These are phyloP conservation scores for Sinocyclocheilus rhinocerous DNA, from an alignment of 2,113 vertebrate genomes.

Conservation along the genomic window DNA sequence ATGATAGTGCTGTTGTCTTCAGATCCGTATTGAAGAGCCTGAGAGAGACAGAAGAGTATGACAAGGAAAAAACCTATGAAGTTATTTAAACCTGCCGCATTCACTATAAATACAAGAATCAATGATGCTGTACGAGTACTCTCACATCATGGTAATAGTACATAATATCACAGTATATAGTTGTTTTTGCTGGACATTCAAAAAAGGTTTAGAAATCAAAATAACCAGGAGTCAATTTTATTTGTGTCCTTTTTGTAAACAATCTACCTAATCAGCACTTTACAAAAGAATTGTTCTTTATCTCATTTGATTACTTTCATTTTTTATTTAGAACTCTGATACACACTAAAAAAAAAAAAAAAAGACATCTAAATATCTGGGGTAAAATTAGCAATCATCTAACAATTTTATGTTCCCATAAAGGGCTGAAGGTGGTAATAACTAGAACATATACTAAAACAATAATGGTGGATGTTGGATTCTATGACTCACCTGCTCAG, in stretches of 20 bases:
- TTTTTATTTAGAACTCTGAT: neutral
- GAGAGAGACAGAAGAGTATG: slow-evolving; percentile 26
- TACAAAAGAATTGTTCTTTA: neutral
- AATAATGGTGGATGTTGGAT: neutral
- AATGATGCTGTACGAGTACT: neutral
- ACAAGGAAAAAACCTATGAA: neutral
- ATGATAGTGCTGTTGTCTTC: slow-evolving; percentile 95
- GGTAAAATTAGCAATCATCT: too few species aligned
- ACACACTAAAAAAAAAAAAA: neutral
- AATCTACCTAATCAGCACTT: neutral
- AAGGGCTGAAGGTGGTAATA: neutral
- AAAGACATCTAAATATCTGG: neutral
- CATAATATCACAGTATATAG: neutral
- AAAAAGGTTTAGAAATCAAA: neutral
- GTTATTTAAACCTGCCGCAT: neutral
- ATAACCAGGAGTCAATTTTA: neutral
- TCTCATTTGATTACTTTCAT: neutral
- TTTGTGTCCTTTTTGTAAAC: neutral
- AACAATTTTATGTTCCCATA: neutral
- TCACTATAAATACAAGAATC: neutral
- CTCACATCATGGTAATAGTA: neutral
- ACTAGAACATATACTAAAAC: neutral
- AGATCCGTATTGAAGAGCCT: slow-evolving; percentile 90
- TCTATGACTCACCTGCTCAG: slow-evolving; percentile 84
- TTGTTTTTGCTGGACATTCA: neutral